Evolutionary conservation across 2,888 invertebrate genomes (phyloP).

Genomic region (Nesidiocoris tenuis): DNA sequence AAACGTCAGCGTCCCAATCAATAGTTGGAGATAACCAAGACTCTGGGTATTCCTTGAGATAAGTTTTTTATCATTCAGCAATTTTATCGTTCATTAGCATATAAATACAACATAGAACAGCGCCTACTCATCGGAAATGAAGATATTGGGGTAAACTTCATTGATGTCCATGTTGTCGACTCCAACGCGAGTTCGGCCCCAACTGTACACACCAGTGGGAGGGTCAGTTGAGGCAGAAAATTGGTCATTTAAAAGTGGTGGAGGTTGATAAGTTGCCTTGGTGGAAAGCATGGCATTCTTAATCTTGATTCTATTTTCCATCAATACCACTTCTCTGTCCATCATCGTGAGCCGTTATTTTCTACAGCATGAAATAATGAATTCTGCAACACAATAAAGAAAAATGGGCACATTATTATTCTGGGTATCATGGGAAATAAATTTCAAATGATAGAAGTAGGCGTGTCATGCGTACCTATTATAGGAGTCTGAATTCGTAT

Average conservation of each 20-base stretch:
- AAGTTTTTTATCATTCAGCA: too few species aligned
- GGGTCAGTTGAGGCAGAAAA: neutral
- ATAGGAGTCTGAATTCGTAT: too few species aligned
- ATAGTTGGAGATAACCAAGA: too few species aligned
- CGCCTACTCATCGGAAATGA: slow-evolving; percentile 37
- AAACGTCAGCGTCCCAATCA: too few species aligned
- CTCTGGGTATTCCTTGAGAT: too few species aligned
- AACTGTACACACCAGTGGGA: neutral
- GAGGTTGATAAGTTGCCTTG: slow-evolving; percentile 10
- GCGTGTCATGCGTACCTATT: too few species aligned
- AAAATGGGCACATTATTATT: too few species aligned
- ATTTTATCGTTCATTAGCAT: too few species aligned
- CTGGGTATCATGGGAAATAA: too few species aligned
- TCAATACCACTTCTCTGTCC: slow-evolving; percentile 12
- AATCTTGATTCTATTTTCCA: slow-evolving; percentile 22
- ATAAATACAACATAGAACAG: too few species aligned
- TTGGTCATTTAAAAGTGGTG: neutral
- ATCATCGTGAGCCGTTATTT: neutral
- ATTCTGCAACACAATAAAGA: too few species aligned
- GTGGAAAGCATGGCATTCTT: slow-evolving; percentile 23
- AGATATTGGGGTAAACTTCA: slow-evolving; percentile 32
- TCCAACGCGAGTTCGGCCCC: neutral
- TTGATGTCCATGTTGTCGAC: slow-evolving; percentile 17
- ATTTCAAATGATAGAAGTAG: too few species aligned
- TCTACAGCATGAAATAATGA: neutral